These are phyloP conservation scores for Parambassis ranga DNA, from an alignment of 2,797 vertebrate species.

Conservation along the genomic window DNA sequence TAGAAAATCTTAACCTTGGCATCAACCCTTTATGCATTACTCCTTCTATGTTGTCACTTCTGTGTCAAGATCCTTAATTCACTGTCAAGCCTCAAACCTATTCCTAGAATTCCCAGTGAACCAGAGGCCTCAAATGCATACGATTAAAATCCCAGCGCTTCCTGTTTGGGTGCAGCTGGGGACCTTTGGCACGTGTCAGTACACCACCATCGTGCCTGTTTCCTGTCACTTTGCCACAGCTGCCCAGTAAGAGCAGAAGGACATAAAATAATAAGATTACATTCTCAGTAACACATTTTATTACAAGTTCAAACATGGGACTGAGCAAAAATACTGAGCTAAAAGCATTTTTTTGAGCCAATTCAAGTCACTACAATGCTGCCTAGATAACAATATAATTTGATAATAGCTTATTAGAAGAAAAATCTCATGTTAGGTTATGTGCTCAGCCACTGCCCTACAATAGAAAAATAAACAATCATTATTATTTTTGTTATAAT, in stretches of 20 bases:
- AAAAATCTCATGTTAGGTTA: too few relatives aligned
- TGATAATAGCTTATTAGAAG: not conserved
- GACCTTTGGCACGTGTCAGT: constrained; percentile 11
- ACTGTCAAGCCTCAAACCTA: constrained; percentile 26
- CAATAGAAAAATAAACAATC: constrained; percentile 1
- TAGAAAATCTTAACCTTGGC: constrained; percentile 13
- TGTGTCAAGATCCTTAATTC: constrained; percentile 34
- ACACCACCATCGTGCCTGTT: not conserved
- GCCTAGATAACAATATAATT: not conserved
- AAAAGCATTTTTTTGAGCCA: not conserved
- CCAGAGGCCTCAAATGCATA: not conserved
- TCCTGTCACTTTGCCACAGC: constrained; percentile 14
- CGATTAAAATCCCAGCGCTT: constrained; percentile 2
- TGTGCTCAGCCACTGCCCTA: not conserved
- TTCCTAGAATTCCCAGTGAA: constrained; percentile 12
- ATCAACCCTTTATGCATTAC: constrained; percentile 22
- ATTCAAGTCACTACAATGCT: not conserved
- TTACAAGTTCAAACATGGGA: not conserved
- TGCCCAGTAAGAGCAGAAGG: not conserved
- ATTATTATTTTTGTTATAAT: too few relatives aligned
- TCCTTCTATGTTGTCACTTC: constrained; percentile 28
- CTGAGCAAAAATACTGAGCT: not conserved
- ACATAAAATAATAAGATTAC: not conserved
- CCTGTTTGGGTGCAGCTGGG: not conserved
- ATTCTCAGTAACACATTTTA: not conserved